Base-by-base conservation (phyloP, 2,113 vertebrate genomes). In the Fregata magnificens region DNA sequence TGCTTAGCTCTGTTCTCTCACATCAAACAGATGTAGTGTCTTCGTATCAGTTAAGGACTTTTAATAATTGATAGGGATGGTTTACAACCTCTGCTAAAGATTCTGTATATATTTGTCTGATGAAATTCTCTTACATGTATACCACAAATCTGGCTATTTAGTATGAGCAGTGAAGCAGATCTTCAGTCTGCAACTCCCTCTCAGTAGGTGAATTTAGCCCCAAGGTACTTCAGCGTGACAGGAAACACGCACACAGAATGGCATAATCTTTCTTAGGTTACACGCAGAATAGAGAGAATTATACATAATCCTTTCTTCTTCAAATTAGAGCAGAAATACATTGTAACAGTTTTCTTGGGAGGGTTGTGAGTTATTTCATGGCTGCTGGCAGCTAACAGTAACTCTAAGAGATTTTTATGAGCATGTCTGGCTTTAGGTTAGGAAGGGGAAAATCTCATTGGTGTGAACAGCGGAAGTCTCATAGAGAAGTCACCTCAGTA, bases 41-140 rank as follows among this genome's bases (percentile, higher is more conserved):
- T 90, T 90, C 6, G 9, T 78, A 63, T 76, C 73, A 67, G 58
- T 31, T 44, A 94, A 97, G 34, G 29, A 47, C 16, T 70, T 92
- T 82, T 61, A 73, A 52, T 93, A 96, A 96, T 82, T 95, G 94
- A 88, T 82, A 85, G 70, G 38, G 45, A 88, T 62, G 45, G 40
- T 72, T 95, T 83, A 88, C 34, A 90, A 65, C 79, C 26, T n/a
- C 12, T 42, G 34, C 9, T 52, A 70, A 90, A 66, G 36, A 34
- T 42, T 67, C 22, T n/a, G 4, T 16, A 72, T 44, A 13, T 52
- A 55, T 66, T 76, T 80, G 12, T 79, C 22, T 62, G 38, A 62
- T n/a, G 19, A 83, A 82, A 82, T 53, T 40, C 13, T 84, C 47
- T 59, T 77, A 47, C 7, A 32, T 24, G 5, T 82, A 12, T 26